These are phyloP conservation scores for Pollenia angustigena DNA, from an alignment of 2,888 invertebrate species.

Conservation along the genomic window DNA sequence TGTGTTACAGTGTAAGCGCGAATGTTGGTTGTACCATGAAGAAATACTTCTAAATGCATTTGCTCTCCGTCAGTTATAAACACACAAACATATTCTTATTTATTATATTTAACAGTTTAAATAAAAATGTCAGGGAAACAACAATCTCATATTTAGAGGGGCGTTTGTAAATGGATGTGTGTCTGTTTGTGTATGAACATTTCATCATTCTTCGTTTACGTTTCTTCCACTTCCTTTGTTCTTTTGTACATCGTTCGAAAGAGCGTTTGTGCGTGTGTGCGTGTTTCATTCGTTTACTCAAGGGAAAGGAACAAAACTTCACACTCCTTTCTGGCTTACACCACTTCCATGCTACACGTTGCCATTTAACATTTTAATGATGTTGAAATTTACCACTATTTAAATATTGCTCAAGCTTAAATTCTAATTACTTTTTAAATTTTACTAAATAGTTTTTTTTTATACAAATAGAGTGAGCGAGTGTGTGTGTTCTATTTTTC, in stretches of 20 bases:
- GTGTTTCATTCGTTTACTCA: slow-evolving; percentile 34
- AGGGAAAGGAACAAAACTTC: slow-evolving; percentile 49
- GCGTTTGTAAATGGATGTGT: too few relatives aligned
- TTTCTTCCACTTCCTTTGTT: too few relatives aligned
- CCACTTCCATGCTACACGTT: slow-evolving; percentile 17
- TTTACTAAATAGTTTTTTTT: slow-evolving; percentile 40
- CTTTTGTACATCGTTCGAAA: too few relatives aligned
- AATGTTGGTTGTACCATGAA: neutral
- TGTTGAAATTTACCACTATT: slow-evolving; percentile 66
- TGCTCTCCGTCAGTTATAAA: too few relatives aligned
- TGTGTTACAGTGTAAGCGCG: neutral
- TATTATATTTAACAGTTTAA: too few relatives aligned
- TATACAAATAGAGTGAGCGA: too few relatives aligned
- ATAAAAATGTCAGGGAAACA: too few relatives aligned
- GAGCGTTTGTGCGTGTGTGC: neutral
- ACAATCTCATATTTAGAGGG: too few relatives aligned
- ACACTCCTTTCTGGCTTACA: slow-evolving; percentile 12
- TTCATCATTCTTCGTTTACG: too few relatives aligned
- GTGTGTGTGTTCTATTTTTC: slow-evolving; percentile 3
- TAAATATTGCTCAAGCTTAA: slow-evolving; percentile 65
- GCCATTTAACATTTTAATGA: slow-evolving; percentile 71
- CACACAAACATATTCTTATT: too few relatives aligned
- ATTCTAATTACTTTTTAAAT: slow-evolving; percentile 67
- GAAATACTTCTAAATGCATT: too few relatives aligned
- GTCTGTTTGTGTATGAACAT: too few relatives aligned